A percentile compares a stretch with the other conserved stretches of the same genome.
phyloP scores from a whole-genome alignment of 2,888 invertebrate genomes.

The Patella pellucida region DNA sequence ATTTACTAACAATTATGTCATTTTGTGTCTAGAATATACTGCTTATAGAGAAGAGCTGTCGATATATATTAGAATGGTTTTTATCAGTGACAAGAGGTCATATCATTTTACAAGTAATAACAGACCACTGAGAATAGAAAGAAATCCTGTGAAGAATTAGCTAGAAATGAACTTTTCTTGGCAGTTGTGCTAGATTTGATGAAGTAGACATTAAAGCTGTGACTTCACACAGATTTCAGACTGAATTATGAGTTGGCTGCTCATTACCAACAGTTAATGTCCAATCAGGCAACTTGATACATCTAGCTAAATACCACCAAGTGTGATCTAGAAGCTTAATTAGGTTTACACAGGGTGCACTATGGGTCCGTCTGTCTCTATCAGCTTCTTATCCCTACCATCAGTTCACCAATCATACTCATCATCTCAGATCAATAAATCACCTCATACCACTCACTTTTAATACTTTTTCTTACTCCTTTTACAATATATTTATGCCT shows the following conservation, averaged over 20 bases:
- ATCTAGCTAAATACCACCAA: slow-evolving; percentile 5
- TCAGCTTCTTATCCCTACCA: slow-evolving; percentile 2
- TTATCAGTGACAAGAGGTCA: slow-evolving; percentile 13
- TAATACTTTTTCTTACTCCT: too few relatives aligned
- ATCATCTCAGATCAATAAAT: too few relatives aligned
- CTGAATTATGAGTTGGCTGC: slow-evolving; percentile 9
- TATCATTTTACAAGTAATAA: not conserved
- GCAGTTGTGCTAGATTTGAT: slow-evolving; percentile 9
- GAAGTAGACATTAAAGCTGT: slow-evolving; percentile 12
- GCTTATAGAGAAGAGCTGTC: slow-evolving; percentile 15
- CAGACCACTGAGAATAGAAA: too few relatives aligned
- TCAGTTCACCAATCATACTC: slow-evolving; percentile 7
- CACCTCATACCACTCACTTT: too few relatives aligned
- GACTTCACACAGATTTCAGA: slow-evolving; percentile 11
- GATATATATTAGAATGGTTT: slow-evolving; percentile 16
- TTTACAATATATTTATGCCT: too few relatives aligned
- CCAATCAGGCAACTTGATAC: slow-evolving; percentile 10
- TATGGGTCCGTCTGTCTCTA: not conserved
- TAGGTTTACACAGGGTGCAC: slow-evolving; percentile 11
- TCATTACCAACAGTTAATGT: slow-evolving; percentile 8
- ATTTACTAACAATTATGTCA: too few relatives aligned
- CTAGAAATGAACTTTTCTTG: not conserved
- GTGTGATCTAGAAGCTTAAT: not conserved
- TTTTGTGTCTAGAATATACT: too few relatives aligned
- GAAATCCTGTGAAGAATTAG: too few relatives aligned